These are phyloP conservation scores for Lasioglossum calceatum DNA, from an alignment of 2,888 invertebrate species.

Conservation along the genomic window DNA sequence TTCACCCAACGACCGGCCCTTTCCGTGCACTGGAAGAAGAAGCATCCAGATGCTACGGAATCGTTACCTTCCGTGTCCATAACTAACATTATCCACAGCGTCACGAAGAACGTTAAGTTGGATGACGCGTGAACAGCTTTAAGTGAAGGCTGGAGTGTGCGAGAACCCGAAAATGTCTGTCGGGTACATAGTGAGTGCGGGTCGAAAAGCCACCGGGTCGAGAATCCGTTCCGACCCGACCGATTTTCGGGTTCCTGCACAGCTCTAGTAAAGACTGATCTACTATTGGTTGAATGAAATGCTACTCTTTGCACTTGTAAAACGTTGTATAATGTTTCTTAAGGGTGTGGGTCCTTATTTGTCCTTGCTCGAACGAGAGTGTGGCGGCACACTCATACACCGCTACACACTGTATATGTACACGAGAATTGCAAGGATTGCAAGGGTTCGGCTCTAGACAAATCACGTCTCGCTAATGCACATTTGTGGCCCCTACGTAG, in stretches of 20 bases:
- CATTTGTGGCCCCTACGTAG: too few relatives aligned
- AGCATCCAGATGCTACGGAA: slow-evolving; percentile 56
- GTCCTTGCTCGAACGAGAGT: too few relatives aligned
- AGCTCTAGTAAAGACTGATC: neutral
- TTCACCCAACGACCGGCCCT: slow-evolving; percentile 74
- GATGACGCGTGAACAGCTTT: neutral
- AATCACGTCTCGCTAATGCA: too few relatives aligned
- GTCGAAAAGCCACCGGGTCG: too few relatives aligned
- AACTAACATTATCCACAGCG: slow-evolving; percentile 50
- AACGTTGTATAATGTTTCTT: neutral
- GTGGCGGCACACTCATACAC: too few relatives aligned
- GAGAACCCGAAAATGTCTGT: neutral
- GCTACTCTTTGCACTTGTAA: neutral
- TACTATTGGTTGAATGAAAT: neutral
- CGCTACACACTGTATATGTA: too few relatives aligned
- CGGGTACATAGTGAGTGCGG: too few relatives aligned
- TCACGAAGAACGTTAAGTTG: slow-evolving; percentile 20
- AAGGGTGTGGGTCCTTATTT: too few relatives aligned
- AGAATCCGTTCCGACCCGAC: neutral
- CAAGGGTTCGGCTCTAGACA: too few relatives aligned
- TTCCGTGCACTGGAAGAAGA: slow-evolving; percentile 67
- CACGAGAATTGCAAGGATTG: too few relatives aligned
- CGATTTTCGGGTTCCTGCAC: neutral
- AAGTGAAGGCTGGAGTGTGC: neutral
- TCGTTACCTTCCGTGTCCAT: slow-evolving; percentile 57